Base-by-base conservation (phyloP, 2,888 invertebrate genomes). In the Eupelmus urozonus region DNA sequence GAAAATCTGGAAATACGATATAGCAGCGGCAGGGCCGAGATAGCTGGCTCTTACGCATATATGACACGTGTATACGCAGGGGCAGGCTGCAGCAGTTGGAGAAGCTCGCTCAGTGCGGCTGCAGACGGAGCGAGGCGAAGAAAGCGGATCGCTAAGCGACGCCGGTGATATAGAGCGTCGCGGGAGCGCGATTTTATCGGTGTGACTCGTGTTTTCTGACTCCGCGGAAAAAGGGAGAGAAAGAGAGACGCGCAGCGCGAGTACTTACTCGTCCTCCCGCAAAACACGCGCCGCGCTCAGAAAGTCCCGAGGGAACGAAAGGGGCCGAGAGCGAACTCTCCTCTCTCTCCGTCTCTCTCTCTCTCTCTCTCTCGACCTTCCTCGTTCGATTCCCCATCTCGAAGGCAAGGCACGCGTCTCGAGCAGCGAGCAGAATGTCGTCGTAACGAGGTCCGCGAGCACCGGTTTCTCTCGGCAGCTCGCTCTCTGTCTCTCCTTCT, bases 321-420 rank as follows among this genome's bases (percentile, higher is more conserved):
- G n/a, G n/a, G n/a, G 49, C 9, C 59, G 42, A 69, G 72, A 79
- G 71, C 51, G 60, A 66, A n/a, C 66, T 27, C 63, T 76, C 69
- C 78, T 75, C 81, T 76, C 80, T 82, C 81, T 79, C 80, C 59
- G 2, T 45, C 69, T 72, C 59, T 76, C 71, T 72, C 60, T 78
- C 79, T 57, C 80, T 67, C 76, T 81, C 71, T 70, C 75, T 62
- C 51, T 29, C 79, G 76, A 78, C 81, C 81, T 82, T 81, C 81
- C 81, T 78, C 76, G 81, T 81, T 84, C 81, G 85, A 83, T 85
- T 82, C 85, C 83, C 87, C 87, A 89, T 89, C 88, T 86, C 83
- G 88, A 86, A 89, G 87, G 89, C 89, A 88, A 87, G 89, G 88
- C 89, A 89, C 89, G 89, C 89, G 89, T 88, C 87, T 86, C 85